A percentile compares a stretch with the other conserved stretches of the same genome.
Evolutionary conservation across 2,888 invertebrate species (phyloP).

Genomic region (Aethes cnicana): DNA sequence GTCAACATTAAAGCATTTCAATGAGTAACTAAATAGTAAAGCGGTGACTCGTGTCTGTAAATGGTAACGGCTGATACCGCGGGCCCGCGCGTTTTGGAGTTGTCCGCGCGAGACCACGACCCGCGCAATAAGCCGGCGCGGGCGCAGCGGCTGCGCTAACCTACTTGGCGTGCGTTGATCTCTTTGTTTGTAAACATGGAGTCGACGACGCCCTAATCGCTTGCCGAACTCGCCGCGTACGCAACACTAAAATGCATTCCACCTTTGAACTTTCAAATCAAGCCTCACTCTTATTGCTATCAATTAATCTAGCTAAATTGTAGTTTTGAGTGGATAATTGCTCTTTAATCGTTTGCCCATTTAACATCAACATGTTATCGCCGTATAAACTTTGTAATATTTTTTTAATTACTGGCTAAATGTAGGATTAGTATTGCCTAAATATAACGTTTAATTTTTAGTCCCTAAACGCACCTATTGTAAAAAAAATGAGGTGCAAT

Average conservation of each 20-base stretch:
- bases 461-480: too few relatives aligned
- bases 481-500: too few relatives aligned
- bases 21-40: too few relatives aligned
- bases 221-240: constrained; percentile 25
- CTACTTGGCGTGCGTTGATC: constrained; percentile 81
- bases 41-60: too few relatives aligned
- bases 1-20: too few relatives aligned
- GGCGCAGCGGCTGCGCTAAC: constrained; percentile 66
- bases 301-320: too few relatives aligned
- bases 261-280: constrained; percentile 7
- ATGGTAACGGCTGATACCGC: not conserved
- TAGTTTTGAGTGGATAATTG: too few relatives aligned
- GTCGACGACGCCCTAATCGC: constrained; percentile 47
- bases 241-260: constrained; percentile 11
- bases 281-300: not conserved
- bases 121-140: constrained; percentile 67
- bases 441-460: too few relatives aligned
- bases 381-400: too few relatives aligned
- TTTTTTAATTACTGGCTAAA: too few relatives aligned
- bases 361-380: too few relatives aligned
- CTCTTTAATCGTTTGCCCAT: not conserved
- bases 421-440: too few relatives aligned
- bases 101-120: constrained; percentile 61
- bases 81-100: constrained; percentile 31
- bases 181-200: constrained; percentile 82